A percentile compares a stretch with the other conserved stretches of the same genome.
phyloP scores from a whole-genome alignment of 2,113 vertebrate species.

The Casuarius casuarius region DNA sequence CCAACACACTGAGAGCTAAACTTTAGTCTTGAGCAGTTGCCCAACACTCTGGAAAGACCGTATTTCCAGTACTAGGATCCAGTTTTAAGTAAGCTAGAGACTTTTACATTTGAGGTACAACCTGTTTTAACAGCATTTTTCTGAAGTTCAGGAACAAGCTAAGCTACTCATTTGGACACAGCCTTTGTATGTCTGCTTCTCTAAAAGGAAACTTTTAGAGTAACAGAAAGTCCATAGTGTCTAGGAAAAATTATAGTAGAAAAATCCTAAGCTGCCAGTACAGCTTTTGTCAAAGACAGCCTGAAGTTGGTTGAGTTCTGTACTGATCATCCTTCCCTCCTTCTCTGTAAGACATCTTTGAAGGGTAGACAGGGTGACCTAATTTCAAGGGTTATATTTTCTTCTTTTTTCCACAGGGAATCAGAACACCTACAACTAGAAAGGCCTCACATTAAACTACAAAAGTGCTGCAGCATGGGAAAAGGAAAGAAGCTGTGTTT shows the following conservation, averaged over 20 bases:
- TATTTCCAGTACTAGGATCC: background rate
- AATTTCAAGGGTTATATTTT: conserved; percentile 27
- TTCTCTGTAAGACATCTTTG: background rate
- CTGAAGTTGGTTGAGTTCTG: background rate
- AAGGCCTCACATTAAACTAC: background rate
- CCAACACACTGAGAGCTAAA: background rate
- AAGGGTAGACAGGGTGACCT: background rate
- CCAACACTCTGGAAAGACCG: background rate
- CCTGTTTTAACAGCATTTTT: background rate
- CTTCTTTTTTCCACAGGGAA: background rate
- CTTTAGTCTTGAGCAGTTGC: background rate
- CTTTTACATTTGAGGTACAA: background rate
- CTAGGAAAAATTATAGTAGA: background rate
- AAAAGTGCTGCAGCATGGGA: background rate
- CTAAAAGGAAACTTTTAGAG: background rate
- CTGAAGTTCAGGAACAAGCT: background rate
- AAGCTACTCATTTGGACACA: background rate
- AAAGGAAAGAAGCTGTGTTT: background rate
- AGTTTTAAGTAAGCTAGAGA: background rate
- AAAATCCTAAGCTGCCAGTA: background rate
- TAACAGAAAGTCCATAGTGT: background rate
- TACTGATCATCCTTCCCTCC: background rate
- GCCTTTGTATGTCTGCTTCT: background rate
- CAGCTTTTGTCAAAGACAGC: background rate
- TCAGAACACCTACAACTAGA: background rate